Evolutionary conservation across 2,113 vertebrate genomes (phyloP).

Genomic region (Scolopax mira): DNA sequence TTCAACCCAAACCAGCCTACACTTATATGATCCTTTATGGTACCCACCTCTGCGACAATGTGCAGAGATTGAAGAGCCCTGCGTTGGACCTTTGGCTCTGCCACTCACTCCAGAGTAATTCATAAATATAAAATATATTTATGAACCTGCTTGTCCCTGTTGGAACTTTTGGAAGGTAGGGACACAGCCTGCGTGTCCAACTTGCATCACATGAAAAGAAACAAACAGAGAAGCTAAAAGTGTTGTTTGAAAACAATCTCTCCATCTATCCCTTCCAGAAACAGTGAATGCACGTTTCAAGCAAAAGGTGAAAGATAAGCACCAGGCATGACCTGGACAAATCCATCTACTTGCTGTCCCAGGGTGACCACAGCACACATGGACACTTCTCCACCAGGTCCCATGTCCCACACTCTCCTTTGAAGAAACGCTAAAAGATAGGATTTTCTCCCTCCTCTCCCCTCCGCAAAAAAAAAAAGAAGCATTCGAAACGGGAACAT

Average conservation of each 20-base stretch:
- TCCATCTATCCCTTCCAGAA: background rate
- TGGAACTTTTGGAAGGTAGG: background rate
- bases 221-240: background rate
- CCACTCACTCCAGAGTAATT: background rate
- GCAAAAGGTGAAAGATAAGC: background rate
- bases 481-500: background rate
- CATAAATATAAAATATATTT: background rate
- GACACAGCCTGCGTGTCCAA: background rate
- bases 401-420: background rate
- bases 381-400: fast-evolving
- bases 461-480: background rate
- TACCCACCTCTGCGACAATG: background rate
- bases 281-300: background rate
- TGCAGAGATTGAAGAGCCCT: background rate
- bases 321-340: background rate
- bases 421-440: background rate
- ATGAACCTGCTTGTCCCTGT: background rate
- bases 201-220: fast-evolving
- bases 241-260: background rate
- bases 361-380: background rate
- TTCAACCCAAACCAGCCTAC: background rate
- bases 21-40: background rate
- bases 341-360: background rate
- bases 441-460: background rate
- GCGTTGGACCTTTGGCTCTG: background rate